Base-by-base conservation (phyloP, 2,888 invertebrate species). In the Syrista parreyssii region DNA sequence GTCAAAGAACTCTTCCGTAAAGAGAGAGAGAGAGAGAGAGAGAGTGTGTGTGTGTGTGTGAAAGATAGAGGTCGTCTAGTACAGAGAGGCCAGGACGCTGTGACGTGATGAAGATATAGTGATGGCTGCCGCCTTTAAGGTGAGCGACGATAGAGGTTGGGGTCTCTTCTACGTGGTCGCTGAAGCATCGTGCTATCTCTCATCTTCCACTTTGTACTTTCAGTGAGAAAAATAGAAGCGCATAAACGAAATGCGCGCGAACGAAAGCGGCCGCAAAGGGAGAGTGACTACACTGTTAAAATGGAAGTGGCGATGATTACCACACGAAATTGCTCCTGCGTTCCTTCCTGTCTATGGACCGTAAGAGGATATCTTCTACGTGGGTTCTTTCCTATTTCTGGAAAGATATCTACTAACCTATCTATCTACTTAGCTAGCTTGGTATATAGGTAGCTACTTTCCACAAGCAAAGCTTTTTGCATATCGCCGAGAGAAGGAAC, bases 91-190 rank as follows among this genome's bases (percentile, higher is more conserved):
- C 3, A 23, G 36, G 75, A 12, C 23, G 34, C 74, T 76, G 79
- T 81, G 85, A 84, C 84, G 81, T 80, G 83, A 85, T 79, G 85
- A 85, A 85, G 84, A 83, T 82, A 80, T 81, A 82, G 80, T 81
- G 82, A 83, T 76, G 34, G 78, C 77, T 80, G 77, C 68, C 71
- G 40, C 69, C 74, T 72, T 68, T 68, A 72, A 75, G 75, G 34
- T 40, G 73, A 76, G 32, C 35, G 71, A 30, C 34, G 32, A 55
- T 55, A 55, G 55, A 55, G 55, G 55, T 55, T 55, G 55, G 36
- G 55, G 9, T 55, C 55, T 23, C 55, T 9, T 23, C 55, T 55
- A 55, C 55, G 55, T 55, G 55, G 55, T 55, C 23, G 55, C 55
- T 23, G 15, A 6, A 55, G 55, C 55, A 55, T 76, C 78, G 69